Evolutionary conservation across 2,113 vertebrate species (phyloP), one percentile per base, ranked within the genome.

Genomic region (Forbesichthys papilliferus): DNA sequence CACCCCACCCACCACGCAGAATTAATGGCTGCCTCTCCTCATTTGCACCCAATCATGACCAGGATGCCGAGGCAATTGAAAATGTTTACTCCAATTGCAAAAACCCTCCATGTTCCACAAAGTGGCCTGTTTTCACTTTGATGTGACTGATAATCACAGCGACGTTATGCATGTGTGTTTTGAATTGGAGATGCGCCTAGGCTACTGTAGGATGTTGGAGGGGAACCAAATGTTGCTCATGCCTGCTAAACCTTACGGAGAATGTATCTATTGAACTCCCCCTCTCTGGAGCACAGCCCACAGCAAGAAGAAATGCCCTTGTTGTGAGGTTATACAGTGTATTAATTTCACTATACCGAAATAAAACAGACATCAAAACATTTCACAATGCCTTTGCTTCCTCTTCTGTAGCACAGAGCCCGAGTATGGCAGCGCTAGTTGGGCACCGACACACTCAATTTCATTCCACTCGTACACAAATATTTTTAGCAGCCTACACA

Each of bases 1-100:
- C 11, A 11, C 57, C 33, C 36, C 13, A 12, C 64, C 54, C 65
- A 48, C 53, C 51, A 61, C 83, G 75, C 70, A 87, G 87, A 88
- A 92, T 92, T 92, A 92, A 92, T 91, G 88, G 87, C 85, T 86
- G 88, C 85, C 86, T 91, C 82, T 85, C 90, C 85, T 89, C 84
- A 88, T 88, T 91, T 88, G 85, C 85, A 89, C 87, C 90, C 88
- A 92, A 90, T 91, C 90, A 92, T 79, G 86, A 86, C 82, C 84
- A 75, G 83, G 87, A 90, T 87, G 86, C 88, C 11, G 86, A 89
- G 86, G 90, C 89, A 88, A 90, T 89, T 90, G 84, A 88, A 87
- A 88, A 87, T 89, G 89, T 89, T 92, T 90, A 90, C 88, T 88
- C 78, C 85, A 84, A 86, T 88, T 86, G 87, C 80, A 62, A 79